Base-by-base conservation (phyloP, 2,113 vertebrate genomes). In the Nerophis ophidion region DNA sequence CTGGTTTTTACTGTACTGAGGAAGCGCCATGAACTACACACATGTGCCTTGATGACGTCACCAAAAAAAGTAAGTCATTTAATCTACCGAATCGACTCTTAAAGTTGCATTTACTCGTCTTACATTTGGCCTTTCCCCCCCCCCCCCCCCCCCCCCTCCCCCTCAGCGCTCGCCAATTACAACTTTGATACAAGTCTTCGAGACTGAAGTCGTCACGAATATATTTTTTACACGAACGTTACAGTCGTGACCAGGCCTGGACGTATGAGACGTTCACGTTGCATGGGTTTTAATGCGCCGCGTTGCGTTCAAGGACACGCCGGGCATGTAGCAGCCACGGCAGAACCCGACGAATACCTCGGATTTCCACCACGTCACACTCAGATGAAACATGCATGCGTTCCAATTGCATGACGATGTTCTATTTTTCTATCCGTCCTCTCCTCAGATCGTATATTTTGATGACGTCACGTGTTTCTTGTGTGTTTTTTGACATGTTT, bases 321-420 rank as follows among this genome's bases (percentile, higher is more conserved):
- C 86, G 77, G 86, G 77, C 77, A 85, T 87, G 85, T 87, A 88
- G 87, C 86, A 81, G 82, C 71, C 69, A 66, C 61, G 73, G 87
- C 70, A 82, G 75, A n/a, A n/a, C 71, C 79, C 7, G 70, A 87
- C 69, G 76, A 89, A 87, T 86, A 87, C 86, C 86, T 88, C 86
- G 66, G 80, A 85, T 63, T 82, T 77, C 70, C 57, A 82, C 70
- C 70, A 49, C 65, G 75, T 70, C 54, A 61, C 26, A 26, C 26
- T 4, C 26, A 26, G 1, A 65, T 79, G 2, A 45, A 26, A 80
- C 80, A 75, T 84, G 86, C 86, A 86, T 85, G 82, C 70, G 56
- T 83, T 80, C 77, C 58, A 84, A 80, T 74, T 86, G 84, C 87
- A 87, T 87, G 68, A 74, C 74, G 79, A 77, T 86, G 74, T 81